Evolutionary conservation across 2,888 invertebrate species (phyloP).

Genomic region (Spilarctia lutea): DNA sequence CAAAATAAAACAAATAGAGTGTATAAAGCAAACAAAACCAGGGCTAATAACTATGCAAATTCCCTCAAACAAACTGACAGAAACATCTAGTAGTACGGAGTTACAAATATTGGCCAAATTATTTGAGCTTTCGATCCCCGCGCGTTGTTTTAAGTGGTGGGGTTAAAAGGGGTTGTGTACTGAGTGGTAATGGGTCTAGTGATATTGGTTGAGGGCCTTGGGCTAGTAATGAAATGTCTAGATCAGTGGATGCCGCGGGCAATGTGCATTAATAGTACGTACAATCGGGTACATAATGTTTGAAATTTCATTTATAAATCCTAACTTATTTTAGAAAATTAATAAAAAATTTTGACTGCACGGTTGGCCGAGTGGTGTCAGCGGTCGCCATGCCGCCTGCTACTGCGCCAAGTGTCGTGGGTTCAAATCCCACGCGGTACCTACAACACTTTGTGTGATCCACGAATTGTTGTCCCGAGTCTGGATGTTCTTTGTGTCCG

Average conservation of each 20-base stretch:
- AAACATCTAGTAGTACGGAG: slow-evolving; percentile 55
- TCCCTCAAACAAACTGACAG: slow-evolving; percentile 67
- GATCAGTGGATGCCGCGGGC: slow-evolving; percentile 65
- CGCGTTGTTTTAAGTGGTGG: slow-evolving; percentile 24
- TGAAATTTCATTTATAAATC: background rate
- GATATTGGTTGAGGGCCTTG: slow-evolving; percentile 39
- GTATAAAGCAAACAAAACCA: slow-evolving; percentile 61
- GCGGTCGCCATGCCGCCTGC: too few species aligned
- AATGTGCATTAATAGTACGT: slow-evolving; percentile 30
- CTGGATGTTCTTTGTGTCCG: too few species aligned
- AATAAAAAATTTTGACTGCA: too few species aligned
- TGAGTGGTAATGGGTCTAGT: slow-evolving; percentile 28
- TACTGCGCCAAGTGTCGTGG: too few species aligned
- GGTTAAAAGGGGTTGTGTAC: slow-evolving; percentile 25
- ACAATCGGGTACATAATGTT: slow-evolving; percentile 33
- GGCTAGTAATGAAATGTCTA: slow-evolving; percentile 63
- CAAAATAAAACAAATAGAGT: slow-evolving; percentile 58
- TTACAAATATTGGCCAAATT: slow-evolving; percentile 39
- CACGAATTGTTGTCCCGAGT: too few species aligned
- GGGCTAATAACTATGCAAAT: slow-evolving; percentile 78
- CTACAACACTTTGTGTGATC: too few species aligned
- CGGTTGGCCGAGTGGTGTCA: too few species aligned
- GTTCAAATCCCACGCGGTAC: too few species aligned
- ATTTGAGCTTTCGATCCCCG: slow-evolving; percentile 36
- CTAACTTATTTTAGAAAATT: background rate